Percentiles rank a stretch among this genome's conserved stretches.
These are phyloP conservation scores for Arion vulgaris DNA, from an alignment of 1,140 invertebrate genomes.

Conservation along the genomic window DNA sequence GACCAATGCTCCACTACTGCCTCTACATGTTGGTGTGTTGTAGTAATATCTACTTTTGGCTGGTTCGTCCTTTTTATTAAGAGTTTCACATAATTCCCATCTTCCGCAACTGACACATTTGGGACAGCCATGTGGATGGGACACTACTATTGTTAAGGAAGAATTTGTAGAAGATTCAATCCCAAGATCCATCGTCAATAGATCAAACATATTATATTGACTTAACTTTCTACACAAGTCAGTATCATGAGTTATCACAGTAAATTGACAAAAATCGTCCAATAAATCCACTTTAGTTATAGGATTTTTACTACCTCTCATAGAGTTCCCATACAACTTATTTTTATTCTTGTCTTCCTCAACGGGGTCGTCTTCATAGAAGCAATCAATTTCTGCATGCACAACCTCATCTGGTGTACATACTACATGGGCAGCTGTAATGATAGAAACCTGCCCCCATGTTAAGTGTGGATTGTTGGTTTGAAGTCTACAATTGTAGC, in stretches of 20 bases:
- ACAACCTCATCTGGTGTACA: background rate
- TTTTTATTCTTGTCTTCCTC: background rate
- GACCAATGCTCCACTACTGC: conserved; percentile 16
- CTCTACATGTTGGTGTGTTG: conserved; percentile 20
- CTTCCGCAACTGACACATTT: background rate
- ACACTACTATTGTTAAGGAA: background rate
- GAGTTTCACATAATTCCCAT: background rate
- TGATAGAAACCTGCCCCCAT: background rate
- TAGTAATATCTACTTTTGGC: background rate
- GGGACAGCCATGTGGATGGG: conserved; percentile 23
- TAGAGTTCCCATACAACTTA: background rate
- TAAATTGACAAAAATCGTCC: background rate
- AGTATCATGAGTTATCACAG: background rate
- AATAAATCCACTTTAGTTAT: background rate
- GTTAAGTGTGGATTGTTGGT: background rate
- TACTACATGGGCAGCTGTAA: background rate
- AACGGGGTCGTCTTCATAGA: background rate
- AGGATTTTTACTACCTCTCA: background rate
- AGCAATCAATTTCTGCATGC: background rate
- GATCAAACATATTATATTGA: background rate
- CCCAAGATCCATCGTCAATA: background rate
- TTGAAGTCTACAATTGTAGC: background rate
- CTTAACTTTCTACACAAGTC: background rate
- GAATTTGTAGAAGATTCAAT: background rate
- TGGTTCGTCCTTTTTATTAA: background rate